Evolutionary conservation across 2,888 invertebrate species (phyloP).

Genomic region (Drosophila hawaiiensis): DNA sequence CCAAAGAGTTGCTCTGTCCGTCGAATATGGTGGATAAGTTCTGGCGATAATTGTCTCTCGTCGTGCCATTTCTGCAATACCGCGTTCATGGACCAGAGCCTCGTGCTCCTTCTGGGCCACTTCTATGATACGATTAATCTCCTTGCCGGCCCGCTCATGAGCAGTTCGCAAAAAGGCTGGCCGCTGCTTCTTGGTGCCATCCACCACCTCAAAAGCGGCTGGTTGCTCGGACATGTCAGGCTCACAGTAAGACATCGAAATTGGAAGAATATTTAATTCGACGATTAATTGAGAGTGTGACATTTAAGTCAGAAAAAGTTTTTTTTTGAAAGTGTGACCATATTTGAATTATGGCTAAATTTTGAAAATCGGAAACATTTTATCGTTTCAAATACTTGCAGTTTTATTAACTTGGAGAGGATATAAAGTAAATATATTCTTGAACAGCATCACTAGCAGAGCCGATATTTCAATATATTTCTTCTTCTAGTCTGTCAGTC

Average conservation of each 20-base stretch:
- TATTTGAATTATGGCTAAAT: background rate
- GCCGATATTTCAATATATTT: background rate
- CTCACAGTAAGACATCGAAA: slow-evolving; percentile 3
- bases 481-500: background rate
- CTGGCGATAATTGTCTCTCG: slow-evolving; percentile 31
- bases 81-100: slow-evolving; percentile 9
- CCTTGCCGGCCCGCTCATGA: background rate
- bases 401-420: no score
- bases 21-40: slow-evolving; percentile 24
- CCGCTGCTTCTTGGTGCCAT: background rate
- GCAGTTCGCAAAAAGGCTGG: background rate
- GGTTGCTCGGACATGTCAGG: slow-evolving; percentile 19
- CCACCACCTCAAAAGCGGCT: slow-evolving; percentile 48
- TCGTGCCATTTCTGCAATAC: slow-evolving; percentile 22
- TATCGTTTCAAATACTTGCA: background rate
- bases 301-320: slow-evolving; percentile 16
- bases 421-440: background rate
- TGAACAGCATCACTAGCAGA: background rate
- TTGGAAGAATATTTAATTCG: background rate
- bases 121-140: slow-evolving; percentile 39
- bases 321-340: background rate
- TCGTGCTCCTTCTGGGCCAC: slow-evolving; percentile 50
- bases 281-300: background rate
- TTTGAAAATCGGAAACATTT: background rate
- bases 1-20: slow-evolving; percentile 1